Evolutionary conservation across 2,888 invertebrate species (phyloP).

Genomic region (Selenia dentaria): DNA sequence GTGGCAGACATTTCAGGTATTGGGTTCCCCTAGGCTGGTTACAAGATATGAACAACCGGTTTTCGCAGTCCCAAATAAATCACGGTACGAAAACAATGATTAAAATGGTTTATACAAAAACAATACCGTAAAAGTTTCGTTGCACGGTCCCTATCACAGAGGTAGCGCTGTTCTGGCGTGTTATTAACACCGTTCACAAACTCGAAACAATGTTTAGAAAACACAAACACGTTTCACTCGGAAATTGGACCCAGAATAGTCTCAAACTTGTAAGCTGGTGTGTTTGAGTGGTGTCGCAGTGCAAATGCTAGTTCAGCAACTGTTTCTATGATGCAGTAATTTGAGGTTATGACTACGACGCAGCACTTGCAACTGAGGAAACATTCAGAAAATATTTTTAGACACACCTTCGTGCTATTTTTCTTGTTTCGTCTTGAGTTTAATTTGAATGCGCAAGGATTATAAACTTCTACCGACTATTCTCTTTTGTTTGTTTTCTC

Average conservation of each 20-base stretch:
- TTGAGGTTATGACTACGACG: neutral
- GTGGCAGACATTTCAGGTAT: no score
- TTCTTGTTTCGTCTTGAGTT: no score
- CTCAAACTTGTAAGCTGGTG: slow-evolving; percentile 19
- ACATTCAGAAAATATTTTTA: no score
- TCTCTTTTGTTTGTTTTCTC: no score
- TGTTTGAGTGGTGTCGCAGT: slow-evolving; percentile 4
- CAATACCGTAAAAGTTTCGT: neutral
- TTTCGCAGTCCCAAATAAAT: no score
- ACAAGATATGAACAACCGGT: no score
- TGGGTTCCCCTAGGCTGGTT: no score
- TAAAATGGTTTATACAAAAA: no score
- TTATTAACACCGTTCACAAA: slow-evolving; percentile 28
- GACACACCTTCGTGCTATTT: no score
- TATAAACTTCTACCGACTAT: no score
- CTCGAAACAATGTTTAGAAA: slow-evolving; percentile 33
- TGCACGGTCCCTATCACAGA: slow-evolving; percentile 1
- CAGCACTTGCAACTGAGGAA: neutral
- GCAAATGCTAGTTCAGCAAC: neutral
- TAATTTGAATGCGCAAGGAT: no score
- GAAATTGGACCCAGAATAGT: slow-evolving; percentile 34
- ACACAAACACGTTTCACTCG: slow-evolving; percentile 35
- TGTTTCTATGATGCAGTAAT: neutral
- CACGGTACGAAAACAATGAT: no score
- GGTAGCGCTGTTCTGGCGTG: slow-evolving; percentile 10